Conservation (phyloP, 2,888 invertebrate genomes). For the Empis livida region DNA sequence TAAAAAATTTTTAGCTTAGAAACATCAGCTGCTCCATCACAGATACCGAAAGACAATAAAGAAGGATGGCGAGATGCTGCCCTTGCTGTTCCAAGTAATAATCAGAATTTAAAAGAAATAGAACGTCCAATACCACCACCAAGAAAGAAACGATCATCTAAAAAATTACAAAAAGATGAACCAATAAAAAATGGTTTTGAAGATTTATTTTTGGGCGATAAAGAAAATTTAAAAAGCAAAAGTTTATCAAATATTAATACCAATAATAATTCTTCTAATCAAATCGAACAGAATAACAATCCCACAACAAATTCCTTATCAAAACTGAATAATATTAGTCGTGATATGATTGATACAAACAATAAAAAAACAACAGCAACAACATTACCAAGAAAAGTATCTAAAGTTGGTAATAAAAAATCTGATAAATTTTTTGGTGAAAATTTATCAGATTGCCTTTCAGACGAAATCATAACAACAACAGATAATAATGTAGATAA, state of each 20-base stretch:
- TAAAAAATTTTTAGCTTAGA: conserved; percentile 10
- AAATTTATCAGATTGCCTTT: conserved; percentile 12
- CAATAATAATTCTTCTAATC: too few species aligned
- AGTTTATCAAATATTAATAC: too few species aligned
- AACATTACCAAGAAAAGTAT: conserved; percentile 8
- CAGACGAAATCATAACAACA: neutral
- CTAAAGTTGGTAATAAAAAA: conserved; percentile 15
- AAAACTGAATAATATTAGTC: too few species aligned
- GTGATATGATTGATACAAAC: too few species aligned
- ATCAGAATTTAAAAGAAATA: neutral
- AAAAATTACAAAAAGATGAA: neutral
- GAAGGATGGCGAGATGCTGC: conserved; percentile 11
- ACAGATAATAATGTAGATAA: neutral
- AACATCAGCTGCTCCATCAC: conserved; percentile 11
- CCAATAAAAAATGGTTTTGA: conserved; percentile 11
- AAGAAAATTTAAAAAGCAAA: too few species aligned
- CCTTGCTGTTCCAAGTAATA: conserved; percentile 11
- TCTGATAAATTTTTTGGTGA: conserved; percentile 18
- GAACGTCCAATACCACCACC: conserved; percentile 15
- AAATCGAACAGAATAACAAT: too few species aligned
- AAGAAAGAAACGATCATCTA: conserved; percentile 13
- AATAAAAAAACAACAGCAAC: conserved; percentile 1
- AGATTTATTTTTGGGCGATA: conserved; percentile 10
- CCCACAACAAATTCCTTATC: too few species aligned
- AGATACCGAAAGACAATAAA: conserved; percentile 7